Base-by-base conservation (phyloP, 2,888 invertebrate species). In the Nebria salina region DNA sequence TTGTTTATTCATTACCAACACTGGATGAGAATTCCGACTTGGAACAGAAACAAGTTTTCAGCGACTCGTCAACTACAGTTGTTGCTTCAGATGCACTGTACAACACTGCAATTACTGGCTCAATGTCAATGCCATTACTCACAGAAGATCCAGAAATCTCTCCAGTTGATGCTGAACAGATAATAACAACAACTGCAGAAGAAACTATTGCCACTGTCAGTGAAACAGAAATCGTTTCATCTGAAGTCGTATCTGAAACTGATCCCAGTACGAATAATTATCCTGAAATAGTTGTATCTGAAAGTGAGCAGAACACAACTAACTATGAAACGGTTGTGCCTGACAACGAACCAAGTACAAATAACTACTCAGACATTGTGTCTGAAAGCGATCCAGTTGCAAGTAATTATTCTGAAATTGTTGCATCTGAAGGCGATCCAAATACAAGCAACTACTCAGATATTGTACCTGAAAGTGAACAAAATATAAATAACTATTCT, bases 81-180 rank as follows among this genome's bases (percentile, higher is more conserved):
- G 87, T 88, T 65, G 85, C 87, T 2, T 84, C 87, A 6, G 89
- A 89, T 77, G 89, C 89, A 77, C 83, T 86, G 4, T 85, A 85
- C 34, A 88, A 86, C 78, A 88, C 88, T 82, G 83, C 87, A 82
- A 85, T 89, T 86, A 85, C 87, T 85, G 84, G 87, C 20, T 89
- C 91, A 6, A 91, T 91, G 83, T 92, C 92, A 41, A 93, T 93
- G 92, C 92, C 93, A 1, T 86, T 92, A 84, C 87, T 92, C 41
- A 91, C 91, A 3, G 92, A 92, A 82, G 91, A 91, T 65, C 84
- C 86, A 4, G 86, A 86, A 72, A 90, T 85, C 13, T 82, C 87
- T 42, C 34, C 82, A 26, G 43, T 77, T 8, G 79, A 79, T 73
- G 70, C 70, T 26, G 85, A 85, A 4, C 74, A 81, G 11, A 88